Evolutionary conservation across 64 coral and sea anemone genomes (phyloP), one percentile per base, ranked within the genome.

Genomic region (Stylophora pistillata): DNA sequence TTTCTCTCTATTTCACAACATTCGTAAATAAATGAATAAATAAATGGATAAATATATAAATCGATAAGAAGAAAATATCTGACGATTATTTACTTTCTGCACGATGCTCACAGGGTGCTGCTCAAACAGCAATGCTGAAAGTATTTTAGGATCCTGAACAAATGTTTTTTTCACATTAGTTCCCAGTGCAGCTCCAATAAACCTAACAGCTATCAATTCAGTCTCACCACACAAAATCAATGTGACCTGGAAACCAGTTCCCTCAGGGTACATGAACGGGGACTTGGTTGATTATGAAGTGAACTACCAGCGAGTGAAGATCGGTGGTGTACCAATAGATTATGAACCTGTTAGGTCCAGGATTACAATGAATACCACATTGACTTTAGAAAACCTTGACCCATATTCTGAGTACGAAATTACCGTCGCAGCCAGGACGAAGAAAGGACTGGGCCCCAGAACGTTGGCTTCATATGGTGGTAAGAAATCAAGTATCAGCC

Each of bases 241-340:
- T 0, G 80, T 84, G 20, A 25, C 80, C 62, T 84, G 80, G 80
- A 23, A 68, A 84, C 33, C 33, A 68, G 80, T 84, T 4, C 80
- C 80, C 31, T 0, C 3, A 21, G 10, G 26, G 33, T 70, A 53
- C 30, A 84, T 15, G 80, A 33, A 84, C n/a, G 80, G 80, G 7
- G 27, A 13, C 14, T 27, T 84, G 20, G 2, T 11, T 17, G 16
- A 53, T 15, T 84, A 84, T 23, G 4, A 16, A 18, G 80, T 84
- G 80, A 69, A 18, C 20, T 84, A 84, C 23, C 34, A 69, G 31
- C 60, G 21, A 10, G 62, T 84, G 17, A 70, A 26, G 33, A 33
- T 84, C 53, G 80, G 80, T 4, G 60, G 27, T 26, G 14, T 15
- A 65, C 33, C 5, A 11, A 69, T 10, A 14, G 80, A 84, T 27